Conservation (phyloP, 2,113 vertebrate genomes). For the Phalacrocorax pelagicus region DNA sequence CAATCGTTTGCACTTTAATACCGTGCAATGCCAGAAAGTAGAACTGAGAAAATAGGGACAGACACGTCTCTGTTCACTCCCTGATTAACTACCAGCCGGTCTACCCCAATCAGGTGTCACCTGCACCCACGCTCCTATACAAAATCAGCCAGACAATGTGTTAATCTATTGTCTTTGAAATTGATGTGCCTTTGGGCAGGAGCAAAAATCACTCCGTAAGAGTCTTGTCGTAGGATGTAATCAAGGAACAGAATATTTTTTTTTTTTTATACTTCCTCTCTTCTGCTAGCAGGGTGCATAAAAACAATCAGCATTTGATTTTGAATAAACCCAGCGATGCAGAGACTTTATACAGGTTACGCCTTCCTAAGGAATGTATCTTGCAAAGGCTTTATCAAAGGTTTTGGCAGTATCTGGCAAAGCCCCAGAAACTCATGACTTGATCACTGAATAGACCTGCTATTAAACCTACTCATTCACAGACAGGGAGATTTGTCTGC, state of each 20-base stretch:
- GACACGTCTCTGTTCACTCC: not conserved
- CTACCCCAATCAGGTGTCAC: slow-evolving; percentile 29
- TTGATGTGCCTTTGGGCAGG: slow-evolving; percentile 13
- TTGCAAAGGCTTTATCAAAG: not conserved
- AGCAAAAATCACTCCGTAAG: slow-evolving; percentile 60
- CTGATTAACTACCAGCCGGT: slow-evolving; percentile 19
- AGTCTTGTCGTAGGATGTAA: slow-evolving; percentile 35
- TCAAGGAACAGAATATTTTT: slow-evolving; percentile 42
- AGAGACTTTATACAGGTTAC: not conserved
- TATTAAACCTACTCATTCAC: not conserved
- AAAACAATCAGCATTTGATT: slow-evolving; percentile 60
- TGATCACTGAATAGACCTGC: not conserved
- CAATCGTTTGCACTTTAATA: not conserved
- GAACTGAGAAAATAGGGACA: not conserved
- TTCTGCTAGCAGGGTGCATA: slow-evolving; percentile 46
- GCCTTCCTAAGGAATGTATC: not conserved
- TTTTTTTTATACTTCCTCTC: not conserved
- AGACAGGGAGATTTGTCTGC: not conserved
- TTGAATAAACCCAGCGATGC: slow-evolving; percentile 8
- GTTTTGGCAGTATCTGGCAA: not conserved
- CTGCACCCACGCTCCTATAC: not conserved
- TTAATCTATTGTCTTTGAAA: slow-evolving; percentile 65
- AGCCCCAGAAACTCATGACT: not conserved
- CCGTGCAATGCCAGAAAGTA: not conserved
- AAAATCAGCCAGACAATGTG: slow-evolving; percentile 67